Conservation (phyloP, 2,797 vertebrate genomes). For the Simalia tracyae region DNA sequence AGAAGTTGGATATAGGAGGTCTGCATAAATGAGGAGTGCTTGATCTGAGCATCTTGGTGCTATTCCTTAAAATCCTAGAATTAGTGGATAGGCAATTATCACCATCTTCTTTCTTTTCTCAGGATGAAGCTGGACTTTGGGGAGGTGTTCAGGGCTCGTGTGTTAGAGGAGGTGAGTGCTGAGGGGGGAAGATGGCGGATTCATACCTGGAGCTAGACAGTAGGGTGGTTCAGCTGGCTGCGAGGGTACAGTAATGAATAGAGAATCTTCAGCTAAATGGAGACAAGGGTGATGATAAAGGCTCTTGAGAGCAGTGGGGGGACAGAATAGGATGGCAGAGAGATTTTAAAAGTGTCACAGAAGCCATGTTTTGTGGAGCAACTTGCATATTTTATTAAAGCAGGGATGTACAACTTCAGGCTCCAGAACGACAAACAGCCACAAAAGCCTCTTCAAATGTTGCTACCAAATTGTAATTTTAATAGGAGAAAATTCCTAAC, state of each 20-base stretch:
- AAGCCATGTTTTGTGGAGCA: neutral
- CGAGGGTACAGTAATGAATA: neutral
- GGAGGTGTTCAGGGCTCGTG: constrained; percentile 82
- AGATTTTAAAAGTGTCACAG: neutral
- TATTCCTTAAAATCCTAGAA: neutral
- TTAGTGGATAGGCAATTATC: neutral
- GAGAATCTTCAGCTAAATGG: neutral
- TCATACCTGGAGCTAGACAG: neutral
- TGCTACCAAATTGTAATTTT: neutral
- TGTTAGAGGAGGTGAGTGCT: constrained; percentile 85
- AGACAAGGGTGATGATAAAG: neutral
- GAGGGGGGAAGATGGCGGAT: neutral
- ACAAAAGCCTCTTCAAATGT: neutral
- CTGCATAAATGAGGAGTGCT: neutral
- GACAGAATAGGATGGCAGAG: neutral
- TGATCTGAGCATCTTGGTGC: neutral
- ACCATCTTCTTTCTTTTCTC: neutral
- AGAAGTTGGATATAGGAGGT: neutral
- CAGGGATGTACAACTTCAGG: neutral
- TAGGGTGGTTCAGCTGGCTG: neutral
- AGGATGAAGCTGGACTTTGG: constrained; percentile 91
- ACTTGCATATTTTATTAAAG: neutral
- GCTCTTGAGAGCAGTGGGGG: neutral
- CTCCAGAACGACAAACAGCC: neutral
- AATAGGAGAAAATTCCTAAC: neutral